phyloP scores from a whole-genome alignment of 2,888 invertebrate genomes.

The Dynastes maya region DNA sequence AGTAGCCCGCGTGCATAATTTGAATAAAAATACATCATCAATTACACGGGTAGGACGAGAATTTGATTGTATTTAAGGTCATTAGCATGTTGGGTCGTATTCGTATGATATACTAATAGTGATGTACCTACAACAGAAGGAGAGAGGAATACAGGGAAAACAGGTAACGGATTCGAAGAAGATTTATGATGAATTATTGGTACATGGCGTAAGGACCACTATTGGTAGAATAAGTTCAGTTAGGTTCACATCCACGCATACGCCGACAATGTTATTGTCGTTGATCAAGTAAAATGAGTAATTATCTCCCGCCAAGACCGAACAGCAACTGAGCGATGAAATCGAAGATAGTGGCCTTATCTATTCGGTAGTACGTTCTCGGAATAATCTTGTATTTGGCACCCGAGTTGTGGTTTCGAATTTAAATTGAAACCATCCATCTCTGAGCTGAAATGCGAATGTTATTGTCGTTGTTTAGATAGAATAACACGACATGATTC shows the following conservation, averaged over 20 bases:
- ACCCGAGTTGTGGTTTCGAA: neutral
- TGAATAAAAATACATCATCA: slow-evolving; percentile 50
- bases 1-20: slow-evolving; percentile 43
- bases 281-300: slow-evolving; percentile 32
- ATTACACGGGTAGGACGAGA: slow-evolving; percentile 45
- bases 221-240: neutral
- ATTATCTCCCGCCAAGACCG: slow-evolving; percentile 9
- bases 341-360: slow-evolving; percentile 16
- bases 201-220: slow-evolving; percentile 6
- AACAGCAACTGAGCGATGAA: slow-evolving; percentile 15
- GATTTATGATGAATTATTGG: slow-evolving; percentile 43
- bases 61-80: slow-evolving; percentile 41
- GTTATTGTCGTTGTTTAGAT: slow-evolving; percentile 1
- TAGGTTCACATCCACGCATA: neutral
- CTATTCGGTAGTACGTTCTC: neutral
- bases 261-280: slow-evolving; percentile 28
- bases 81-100: slow-evolving; percentile 19
- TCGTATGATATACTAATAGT: neutral
- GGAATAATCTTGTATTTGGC: slow-evolving; percentile 2
- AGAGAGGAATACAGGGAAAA: neutral
- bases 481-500: too few species aligned
- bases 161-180: slow-evolving; percentile 5
- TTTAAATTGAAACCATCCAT: slow-evolving; percentile 1
- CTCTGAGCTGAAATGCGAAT: slow-evolving; percentile 1
- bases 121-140: neutral